Evolutionary conservation across 2,888 invertebrate genomes (phyloP), one percentile per base, ranked within the genome.

Genomic region (Megamerina dolium): DNA sequence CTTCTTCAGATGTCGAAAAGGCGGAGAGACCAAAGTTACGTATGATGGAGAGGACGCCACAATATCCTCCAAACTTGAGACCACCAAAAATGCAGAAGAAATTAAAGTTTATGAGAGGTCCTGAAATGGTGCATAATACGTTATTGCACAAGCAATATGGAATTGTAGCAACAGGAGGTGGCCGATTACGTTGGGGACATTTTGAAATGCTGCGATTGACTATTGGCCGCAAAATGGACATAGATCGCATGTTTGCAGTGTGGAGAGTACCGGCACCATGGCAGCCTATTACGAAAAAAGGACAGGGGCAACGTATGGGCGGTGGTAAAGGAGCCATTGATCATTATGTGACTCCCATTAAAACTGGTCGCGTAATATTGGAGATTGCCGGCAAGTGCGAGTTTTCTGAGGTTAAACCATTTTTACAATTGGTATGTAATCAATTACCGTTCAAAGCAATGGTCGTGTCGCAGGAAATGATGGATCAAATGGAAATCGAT

Each of bases 231-330:
- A 84, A 85, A 60, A 77, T 97, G 60, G 85, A 94, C 57, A 71
- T 77, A 16, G 80, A 77, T 50, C 79, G 81, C 57, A 90, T 89
- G 85, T 99, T 96, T 77, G 92, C 94, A 1, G 75, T 91, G 21
- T 99, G 96, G 95, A 77, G 99, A 57, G 75, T 99, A 0, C 92
- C 93, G 58, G 75, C 91, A 0, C 95, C 96, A 0, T 99, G 97
- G 97, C 93, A 96, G 61, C 88, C 97, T 0, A 73, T 94, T 9
- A 89, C 91, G 0, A 90, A 85, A 68, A 89, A 89, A 67, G 87
- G 90, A 0, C 85, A 85, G 67, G 96, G 96, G 1, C 83, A 85
- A 53, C 76, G 92, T 57, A 91, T 95, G 89, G 97, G 97, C 8
- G 93, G 94, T 52, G 97, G 97, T 12, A 99, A 99, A 77, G 93